Evolutionary conservation across 2,113 vertebrate genomes (phyloP), one percentile per base, ranked within the genome.

Genomic region (Colossoma macropomum): DNA sequence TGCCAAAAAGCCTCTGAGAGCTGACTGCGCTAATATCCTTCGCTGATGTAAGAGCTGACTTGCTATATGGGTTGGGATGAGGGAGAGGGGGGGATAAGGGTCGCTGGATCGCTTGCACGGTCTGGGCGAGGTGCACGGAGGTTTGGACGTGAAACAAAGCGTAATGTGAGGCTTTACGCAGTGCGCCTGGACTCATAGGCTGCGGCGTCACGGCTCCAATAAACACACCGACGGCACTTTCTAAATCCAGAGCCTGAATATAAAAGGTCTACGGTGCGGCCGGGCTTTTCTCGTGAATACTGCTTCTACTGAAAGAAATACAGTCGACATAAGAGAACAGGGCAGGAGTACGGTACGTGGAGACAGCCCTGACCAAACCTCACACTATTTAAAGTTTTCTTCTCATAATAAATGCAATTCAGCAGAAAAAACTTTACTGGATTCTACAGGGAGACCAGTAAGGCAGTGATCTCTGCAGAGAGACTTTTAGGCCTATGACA

Each of bases 121-220:
- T 91, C 90, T 92, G 89, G 91, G 86, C 85, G 88, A 91, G 91
- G 90, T 90, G 86, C 86, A 89, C 59, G 84, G 88, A 85, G 90
- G 92, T 89, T 92, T 93, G 90, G 90, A 92, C 89, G 75, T 88
- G 87, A 92, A 92, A 89, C 79, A 84, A 89, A 84, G 66, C 72
- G 83, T 68, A 87, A 91, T 84, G 75, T 63, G 88, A 91, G 88
- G 85, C 87, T 85, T 89, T 78, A 91, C 78, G 87, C 89, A 88
- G 72, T 45, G 77, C 83, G 63, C 69, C 25, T 70, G 54, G 85
- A 78, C 71, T 65, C 62, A 73, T 86, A 78, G 78, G 81, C 62
- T 76, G 86, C 83, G 28, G 84, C 81, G 82, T 88, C 77, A 79
- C 34, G 30, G 45, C n/a, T 60, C 32, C 83, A 32, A 34, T 17